Percentiles rank a stretch among this genome's conserved stretches.
These are phyloP conservation scores for Cyclargus thomasi DNA, from an alignment of 1,140 invertebrate species.

Conservation along the genomic window DNA sequence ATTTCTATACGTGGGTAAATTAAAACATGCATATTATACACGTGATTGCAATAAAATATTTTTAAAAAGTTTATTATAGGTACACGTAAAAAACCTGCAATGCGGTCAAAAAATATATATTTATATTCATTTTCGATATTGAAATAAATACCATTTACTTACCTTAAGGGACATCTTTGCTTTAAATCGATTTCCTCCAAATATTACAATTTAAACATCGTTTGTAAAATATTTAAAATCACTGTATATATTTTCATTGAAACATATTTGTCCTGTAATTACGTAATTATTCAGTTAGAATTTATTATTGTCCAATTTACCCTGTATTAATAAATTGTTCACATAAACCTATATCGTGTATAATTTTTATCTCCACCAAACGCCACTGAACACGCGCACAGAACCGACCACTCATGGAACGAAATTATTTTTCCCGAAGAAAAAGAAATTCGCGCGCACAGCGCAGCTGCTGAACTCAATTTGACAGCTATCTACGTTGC, in stretches of 20 bases:
- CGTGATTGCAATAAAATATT: neutral
- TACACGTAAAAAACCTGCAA: neutral
- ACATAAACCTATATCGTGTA: neutral
- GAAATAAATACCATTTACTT: slow-evolving; percentile 22
- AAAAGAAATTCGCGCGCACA: slow-evolving; percentile 9
- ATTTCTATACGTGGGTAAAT: neutral
- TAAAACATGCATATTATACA: neutral
- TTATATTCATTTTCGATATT: neutral
- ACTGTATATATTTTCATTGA: neutral
- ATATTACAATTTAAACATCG: slow-evolving; percentile 20
- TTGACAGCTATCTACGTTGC: neutral
- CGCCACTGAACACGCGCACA: neutral
- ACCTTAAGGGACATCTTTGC: slow-evolving; percentile 52
- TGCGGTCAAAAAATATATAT: neutral
- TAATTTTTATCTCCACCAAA: neutral
- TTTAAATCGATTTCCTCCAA: slow-evolving; percentile 34
- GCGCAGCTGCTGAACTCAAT: neutral
- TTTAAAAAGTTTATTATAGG: neutral
- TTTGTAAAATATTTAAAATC: neutral
- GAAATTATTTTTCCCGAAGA: slow-evolving; percentile 11
- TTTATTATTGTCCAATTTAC: neutral
- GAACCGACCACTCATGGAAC: neutral
- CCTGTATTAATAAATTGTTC: neutral
- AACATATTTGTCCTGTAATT: slow-evolving; percentile 1
- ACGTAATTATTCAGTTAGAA: neutral